A percentile compares a stretch with the other conserved stretches of the same genome.
Evolutionary conservation across 2,113 vertebrate species (phyloP).

Genomic region (Sylvilagus bachmani): DNA sequence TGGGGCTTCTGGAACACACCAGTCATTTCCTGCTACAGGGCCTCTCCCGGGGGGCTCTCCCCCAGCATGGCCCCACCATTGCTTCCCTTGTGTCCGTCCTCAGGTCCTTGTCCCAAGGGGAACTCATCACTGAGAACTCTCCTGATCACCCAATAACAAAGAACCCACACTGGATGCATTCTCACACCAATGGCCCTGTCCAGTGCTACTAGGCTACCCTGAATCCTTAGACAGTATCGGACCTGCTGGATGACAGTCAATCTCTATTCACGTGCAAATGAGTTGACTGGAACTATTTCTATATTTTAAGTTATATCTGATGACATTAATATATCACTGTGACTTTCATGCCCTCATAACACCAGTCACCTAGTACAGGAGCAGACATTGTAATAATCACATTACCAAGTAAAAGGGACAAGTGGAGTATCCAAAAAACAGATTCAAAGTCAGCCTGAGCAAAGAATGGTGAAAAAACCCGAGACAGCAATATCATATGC

Average conservation of each 20-base stretch:
- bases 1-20: neutral
- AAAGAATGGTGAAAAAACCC: neutral
- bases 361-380: neutral
- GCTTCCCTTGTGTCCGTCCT: neutral
- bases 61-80: fast-evolving
- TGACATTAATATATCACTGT: neutral
- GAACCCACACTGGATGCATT: neutral
- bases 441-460: neutral
- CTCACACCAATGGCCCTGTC: neutral
- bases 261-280: neutral
- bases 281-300: neutral
- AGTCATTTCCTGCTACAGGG: too few species aligned
- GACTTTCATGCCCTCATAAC: neutral
- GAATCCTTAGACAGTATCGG: neutral
- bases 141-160: neutral
- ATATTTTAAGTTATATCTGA: neutral
- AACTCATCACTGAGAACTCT: neutral
- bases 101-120: neutral
- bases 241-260: neutral
- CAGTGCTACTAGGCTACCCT: fast-evolving
- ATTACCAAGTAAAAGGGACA: neutral
- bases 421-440: neutral
- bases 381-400: neutral
- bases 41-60: neutral
- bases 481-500: neutral